A percentile compares a stretch with the other conserved stretches of the same genome.
These are phyloP conservation scores for Hirtodrosophila trivittata DNA, from an alignment of 2,888 invertebrate genomes.

Conservation along the genomic window DNA sequence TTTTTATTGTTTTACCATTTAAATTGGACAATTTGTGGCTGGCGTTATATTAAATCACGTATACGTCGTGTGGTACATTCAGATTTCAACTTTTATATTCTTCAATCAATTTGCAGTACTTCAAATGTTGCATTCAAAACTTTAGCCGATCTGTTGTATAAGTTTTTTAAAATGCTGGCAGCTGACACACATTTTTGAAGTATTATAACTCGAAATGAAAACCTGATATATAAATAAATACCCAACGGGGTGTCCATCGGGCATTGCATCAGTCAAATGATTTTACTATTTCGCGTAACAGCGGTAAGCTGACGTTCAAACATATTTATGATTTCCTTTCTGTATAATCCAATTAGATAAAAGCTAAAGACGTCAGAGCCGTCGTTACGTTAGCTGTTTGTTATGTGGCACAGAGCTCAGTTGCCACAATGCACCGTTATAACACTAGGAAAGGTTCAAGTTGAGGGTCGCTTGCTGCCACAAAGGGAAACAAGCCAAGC, in stretches of 20 bases:
- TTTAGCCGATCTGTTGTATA: background rate
- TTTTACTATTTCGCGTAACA: background rate
- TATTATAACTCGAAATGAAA: background rate
- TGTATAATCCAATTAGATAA: constrained; percentile 59
- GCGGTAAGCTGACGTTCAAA: constrained; percentile 16
- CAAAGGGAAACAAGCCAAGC: constrained; percentile 1
- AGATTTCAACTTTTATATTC: background rate
- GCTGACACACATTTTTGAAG: too few relatives aligned
- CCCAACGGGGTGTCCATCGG: too few relatives aligned
- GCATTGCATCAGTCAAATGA: background rate
- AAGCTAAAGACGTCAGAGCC: constrained; percentile 39
- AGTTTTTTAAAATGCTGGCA: too few relatives aligned
- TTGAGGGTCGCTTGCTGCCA: constrained; percentile 60
- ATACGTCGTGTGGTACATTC: constrained; percentile 42
- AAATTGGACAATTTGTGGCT: constrained; percentile 34
- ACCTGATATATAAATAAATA: background rate
- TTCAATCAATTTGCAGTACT: too few relatives aligned
- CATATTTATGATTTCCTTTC: constrained; percentile 27
- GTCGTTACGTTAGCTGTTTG: constrained; percentile 21
- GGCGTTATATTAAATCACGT: constrained; percentile 30
- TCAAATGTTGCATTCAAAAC: too few relatives aligned
- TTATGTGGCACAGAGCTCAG: constrained; percentile 1
- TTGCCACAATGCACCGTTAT: background rate
- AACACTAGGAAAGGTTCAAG: constrained; percentile 67
- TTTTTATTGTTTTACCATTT: constrained; percentile 10